Base-by-base conservation (phyloP, 2,113 vertebrate genomes). In the Entelurus aequoreus region DNA sequence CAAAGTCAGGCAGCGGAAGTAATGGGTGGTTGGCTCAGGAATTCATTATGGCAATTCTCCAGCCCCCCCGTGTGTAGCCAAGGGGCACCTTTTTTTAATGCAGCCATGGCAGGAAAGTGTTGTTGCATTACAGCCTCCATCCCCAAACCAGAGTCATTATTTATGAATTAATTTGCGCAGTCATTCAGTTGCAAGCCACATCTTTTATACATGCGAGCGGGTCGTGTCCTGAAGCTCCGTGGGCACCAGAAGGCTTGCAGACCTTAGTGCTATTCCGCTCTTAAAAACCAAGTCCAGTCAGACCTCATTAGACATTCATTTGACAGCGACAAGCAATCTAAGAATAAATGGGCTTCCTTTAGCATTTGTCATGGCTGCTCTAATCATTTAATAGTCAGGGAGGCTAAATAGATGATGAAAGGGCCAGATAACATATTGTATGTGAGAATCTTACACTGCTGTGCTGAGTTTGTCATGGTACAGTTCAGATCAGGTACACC, bases 161-260 rank as follows among this genome's bases (percentile, higher is more conserved):
- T 89, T 87, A 86, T 89, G 78, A 89, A 88, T 88, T 90, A 85
- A 89, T 88, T 84, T 89, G 86, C 76, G 69, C 82, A 86, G 82
- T 86, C 81, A 84, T 89, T 88, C 84, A 83, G 78, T 88, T 62
- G 61, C 82, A 79, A 81, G 77, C 76, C 62, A 71, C 84, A 88
- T 88, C 81, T 88, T 90, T 88, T 83, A 86, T 86, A 87, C 85
- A 87, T 87, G 86, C 79, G 65, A 81, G 77, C 69, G 53, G 85
- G 84, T 89, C 82, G 62, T 86, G 84, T 90, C 87, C 85, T 88
- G 75, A 86, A 86, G 79, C 77, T n/a, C n/a, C n/a, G n/a, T n/a
- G n/a, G n/a, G n/a, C 76, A 79, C 59, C 49, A 83, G 80, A 83
- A 79, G 76, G 73, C 83, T 80, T 77, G 74, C 84, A 85, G 80